Base-by-base conservation (phyloP, 2,797 vertebrate genomes). In the Microcaecilia unicolor region DNA sequence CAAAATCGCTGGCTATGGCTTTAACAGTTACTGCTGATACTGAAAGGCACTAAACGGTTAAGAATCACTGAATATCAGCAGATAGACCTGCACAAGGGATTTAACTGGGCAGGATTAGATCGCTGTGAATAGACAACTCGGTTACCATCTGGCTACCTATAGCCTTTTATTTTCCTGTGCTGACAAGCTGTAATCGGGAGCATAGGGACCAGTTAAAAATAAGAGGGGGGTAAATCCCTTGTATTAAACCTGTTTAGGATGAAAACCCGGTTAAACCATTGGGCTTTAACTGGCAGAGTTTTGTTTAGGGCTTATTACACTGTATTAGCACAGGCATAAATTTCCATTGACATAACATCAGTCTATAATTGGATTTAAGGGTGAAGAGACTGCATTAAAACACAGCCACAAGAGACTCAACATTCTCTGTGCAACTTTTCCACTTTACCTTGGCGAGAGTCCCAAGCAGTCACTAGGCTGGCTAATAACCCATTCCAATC, bases 321-420 rank as follows among this genome's bases (percentile, higher is more conserved):
- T 80, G 73, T 78, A 85, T 84, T 82, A 81, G 76, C 76, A 80
- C 81, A 83, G 81, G 81, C 80, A 81, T 80, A 81, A 76, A 85
- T 85, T 80, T 74, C 59, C 58, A 72, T 70, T 74, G 76, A 76
- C 78, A 82, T 81, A n/a, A n/a, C n/a, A 80, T 69, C 40, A 63
- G 70, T 59, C 71, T 77, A 74, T 84, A 84, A 86, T 83, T 85
- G 81, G 76, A 82, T 81, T 81, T 74, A 71, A 72, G 71, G 72
- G 77, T 37, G 47, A 74, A 72, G 56, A 78, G 67, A 64, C 67
- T 67, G 68, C 64, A 66, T 79, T 78, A 67, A 66, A 64, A 66
- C 52, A 67, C 68, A 80, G 58, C 67, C 52, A 55, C 60, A 58
- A 58, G 56, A 56, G 52, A 63, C 61, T 51, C 55, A 54, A 58